Evolutionary conservation across 2,888 invertebrate species (phyloP).

Genomic region (Erebia aethiops): DNA sequence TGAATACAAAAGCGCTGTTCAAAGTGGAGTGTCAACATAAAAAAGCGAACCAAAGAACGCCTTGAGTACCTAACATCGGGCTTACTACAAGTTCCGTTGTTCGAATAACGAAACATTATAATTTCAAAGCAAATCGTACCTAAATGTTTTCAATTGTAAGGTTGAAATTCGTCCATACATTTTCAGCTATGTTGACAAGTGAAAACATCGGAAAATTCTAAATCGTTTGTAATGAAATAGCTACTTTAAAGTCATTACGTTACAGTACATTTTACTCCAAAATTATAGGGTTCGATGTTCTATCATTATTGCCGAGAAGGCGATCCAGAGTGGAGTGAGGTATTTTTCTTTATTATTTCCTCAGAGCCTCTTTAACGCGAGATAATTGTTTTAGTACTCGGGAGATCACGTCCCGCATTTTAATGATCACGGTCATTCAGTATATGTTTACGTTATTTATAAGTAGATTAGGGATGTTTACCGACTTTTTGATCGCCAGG

Average conservation of each 20-base stretch:
- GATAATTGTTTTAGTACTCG: conserved; percentile 62
- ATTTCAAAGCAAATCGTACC: too few relatives aligned
- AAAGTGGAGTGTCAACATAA: conserved; percentile 35
- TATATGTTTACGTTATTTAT: conserved; percentile 24
- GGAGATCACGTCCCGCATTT: conserved; percentile 31
- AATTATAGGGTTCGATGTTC: too few relatives aligned
- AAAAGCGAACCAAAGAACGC: conserved; percentile 27
- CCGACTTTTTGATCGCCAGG: background rate
- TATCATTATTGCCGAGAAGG: too few relatives aligned
- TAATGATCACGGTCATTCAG: conserved; percentile 30
- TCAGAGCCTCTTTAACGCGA: conserved; percentile 58
- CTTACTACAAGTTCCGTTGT: too few relatives aligned
- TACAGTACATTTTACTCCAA: too few relatives aligned
- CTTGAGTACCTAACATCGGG: conserved; percentile 18
- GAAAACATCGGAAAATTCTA: too few relatives aligned
- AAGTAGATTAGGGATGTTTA: conserved; percentile 15
- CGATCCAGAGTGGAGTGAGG: conserved; percentile 12
- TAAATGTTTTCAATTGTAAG: too few relatives aligned
- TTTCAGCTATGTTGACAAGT: too few relatives aligned
- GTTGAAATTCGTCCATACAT: too few relatives aligned
- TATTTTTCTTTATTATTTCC: conserved; percentile 43
- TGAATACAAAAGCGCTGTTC: conserved; percentile 26
- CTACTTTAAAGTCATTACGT: too few relatives aligned
- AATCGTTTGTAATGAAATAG: too few relatives aligned
- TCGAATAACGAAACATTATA: too few relatives aligned